phyloP scores from a whole-genome alignment of 2,888 invertebrate genomes.

The Phyto melanocephala region DNA sequence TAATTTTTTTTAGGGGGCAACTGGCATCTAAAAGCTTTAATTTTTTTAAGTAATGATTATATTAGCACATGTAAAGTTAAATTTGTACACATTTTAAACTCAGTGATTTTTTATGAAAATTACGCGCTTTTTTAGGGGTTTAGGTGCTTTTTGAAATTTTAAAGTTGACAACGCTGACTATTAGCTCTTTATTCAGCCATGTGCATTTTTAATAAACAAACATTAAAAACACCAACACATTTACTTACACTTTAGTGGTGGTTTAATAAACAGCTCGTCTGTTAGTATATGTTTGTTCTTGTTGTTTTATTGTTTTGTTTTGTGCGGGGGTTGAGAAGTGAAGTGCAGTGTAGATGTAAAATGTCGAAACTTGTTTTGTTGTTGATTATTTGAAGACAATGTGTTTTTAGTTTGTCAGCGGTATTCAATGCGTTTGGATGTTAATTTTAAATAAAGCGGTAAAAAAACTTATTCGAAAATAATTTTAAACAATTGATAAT shows the following conservation, averaged over 20 bases:
- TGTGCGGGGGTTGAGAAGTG: background rate
- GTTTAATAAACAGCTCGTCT: conserved; percentile 7
- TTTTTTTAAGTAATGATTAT: too few relatives aligned
- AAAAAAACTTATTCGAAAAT: background rate
- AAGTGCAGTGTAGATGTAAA: too few relatives aligned
- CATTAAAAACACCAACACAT: conserved; percentile 13
- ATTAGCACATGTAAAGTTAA: too few relatives aligned
- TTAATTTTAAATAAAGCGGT: background rate
- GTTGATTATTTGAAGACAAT: conserved; percentile 23
- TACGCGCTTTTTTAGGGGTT: too few relatives aligned
- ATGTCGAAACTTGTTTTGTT: conserved; percentile 54
- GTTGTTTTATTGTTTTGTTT: background rate
- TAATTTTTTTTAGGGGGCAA: too few relatives aligned
- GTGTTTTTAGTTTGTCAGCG: conserved; percentile 61
- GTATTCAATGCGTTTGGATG: conserved; percentile 61
- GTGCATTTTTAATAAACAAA: conserved; percentile 43
- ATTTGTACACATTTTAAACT: too few relatives aligned
- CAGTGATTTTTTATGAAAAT: too few relatives aligned
- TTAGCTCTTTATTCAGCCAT: conserved; percentile 50
- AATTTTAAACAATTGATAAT: background rate
- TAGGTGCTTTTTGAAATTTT: background rate
- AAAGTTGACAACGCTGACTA: too few relatives aligned
- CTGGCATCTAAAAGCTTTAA: too few relatives aligned
- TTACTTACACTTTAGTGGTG: conserved; percentile 10
- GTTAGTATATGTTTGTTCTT: background rate